Evolutionary conservation across 2,113 vertebrate species (phyloP).

Genomic region (Petroica traversi): DNA sequence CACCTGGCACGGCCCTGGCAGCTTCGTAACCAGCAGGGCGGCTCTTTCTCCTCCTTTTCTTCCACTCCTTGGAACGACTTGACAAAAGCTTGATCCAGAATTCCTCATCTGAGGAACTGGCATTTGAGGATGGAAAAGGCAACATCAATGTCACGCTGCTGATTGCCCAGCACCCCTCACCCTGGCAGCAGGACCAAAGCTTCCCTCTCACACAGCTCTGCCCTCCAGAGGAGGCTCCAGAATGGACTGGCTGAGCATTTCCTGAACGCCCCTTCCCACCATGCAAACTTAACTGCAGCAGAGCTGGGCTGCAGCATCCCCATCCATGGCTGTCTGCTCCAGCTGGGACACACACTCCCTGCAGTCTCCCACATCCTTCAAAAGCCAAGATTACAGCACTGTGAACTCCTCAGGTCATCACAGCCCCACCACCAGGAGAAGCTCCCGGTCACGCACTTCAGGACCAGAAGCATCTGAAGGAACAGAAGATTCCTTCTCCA

Average conservation of each 20-base stretch:
- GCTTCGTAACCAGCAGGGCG: rapidly evolving
- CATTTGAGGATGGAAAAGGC: neutral
- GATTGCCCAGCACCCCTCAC: neutral
- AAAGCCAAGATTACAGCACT: neutral
- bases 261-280: neutral
- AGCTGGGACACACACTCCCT: neutral
- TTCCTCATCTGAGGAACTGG: neutral
- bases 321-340: neutral
- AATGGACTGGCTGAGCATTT: neutral
- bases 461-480: neutral
- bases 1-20: neutral
- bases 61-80: neutral
- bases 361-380: neutral
- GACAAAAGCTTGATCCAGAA: neutral
- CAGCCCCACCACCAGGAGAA: neutral
- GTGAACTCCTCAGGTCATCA: neutral
- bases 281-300: rapidly evolving
- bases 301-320: neutral
- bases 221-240: neutral
- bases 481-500: neutral
- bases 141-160: rapidly evolving
- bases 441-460: neutral
- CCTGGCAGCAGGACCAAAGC: neutral
- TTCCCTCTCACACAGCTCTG: neutral
- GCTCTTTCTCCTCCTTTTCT: neutral